Evolutionary conservation across 2,888 invertebrate species (phyloP), one percentile per base, ranked within the genome.

Genomic region (Diarsia rubi): DNA sequence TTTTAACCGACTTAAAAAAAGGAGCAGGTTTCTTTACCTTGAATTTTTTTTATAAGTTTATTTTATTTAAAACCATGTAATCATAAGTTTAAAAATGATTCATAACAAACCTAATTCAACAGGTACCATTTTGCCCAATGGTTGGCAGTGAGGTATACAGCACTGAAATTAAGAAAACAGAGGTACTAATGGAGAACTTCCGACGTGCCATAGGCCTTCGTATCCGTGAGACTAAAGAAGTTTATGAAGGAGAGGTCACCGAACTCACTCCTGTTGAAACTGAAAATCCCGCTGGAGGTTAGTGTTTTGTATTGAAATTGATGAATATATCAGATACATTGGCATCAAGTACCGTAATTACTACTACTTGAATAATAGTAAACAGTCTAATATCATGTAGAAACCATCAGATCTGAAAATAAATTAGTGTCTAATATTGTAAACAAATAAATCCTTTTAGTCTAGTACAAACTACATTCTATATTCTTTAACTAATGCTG

Each of bases 111-210:
- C 0, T 44, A 42, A 59, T 78, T 75, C 69, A 79, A 27, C 82
- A 96, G 96, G 98, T 98, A 1, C 98, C 98, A n/a, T 98, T 98
- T 90, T 98, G 98, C 88, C 98, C 98, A 0, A 98, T 98, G 98
- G 98, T 98, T 0, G 98, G 98, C 0, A 98, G 98, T 45, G 98
- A 98, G 94, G 99, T 99, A 0, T 99, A 98, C 95, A 99, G 99
- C 88, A 98, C 99, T 49, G 99, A 99, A 95, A 99, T 99, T 44
- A 99, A 99, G 93, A 99, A 99, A 93, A 99, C 99, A 0, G 99
- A 99, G 96, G 99, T 99, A 0, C 96, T 99, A 6, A 99, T 99
- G 99, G 99, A 99, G 93, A 99, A 99, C 91, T 99, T 99, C 91
- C 97, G 99, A 6, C 97, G 99, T 78, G 99, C 99, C 0, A 99